Evolutionary conservation across 2,797 vertebrate genomes (phyloP).

Genomic region (Hemibagrus guttatus): DNA sequence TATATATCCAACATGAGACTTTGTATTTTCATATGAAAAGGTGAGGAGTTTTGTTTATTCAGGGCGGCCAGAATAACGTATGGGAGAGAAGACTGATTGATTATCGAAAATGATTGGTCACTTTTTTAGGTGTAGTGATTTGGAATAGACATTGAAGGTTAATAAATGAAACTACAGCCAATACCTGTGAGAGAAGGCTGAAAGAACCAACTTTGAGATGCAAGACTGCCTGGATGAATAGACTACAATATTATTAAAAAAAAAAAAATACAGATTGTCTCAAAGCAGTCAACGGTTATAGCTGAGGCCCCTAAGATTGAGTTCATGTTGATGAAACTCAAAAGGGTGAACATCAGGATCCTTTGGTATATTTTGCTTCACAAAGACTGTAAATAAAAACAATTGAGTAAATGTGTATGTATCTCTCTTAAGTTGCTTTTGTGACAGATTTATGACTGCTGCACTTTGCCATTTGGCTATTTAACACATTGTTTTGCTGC

Average conservation of each 20-base stretch:
- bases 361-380: background rate
- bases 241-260: background rate
- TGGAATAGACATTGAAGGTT: background rate
- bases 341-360: background rate
- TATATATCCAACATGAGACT: constrained; percentile 13
- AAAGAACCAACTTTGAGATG: background rate
- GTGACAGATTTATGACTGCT: constrained; percentile 24
- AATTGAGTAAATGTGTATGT: background rate
- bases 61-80: background rate
- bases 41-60: constrained; percentile 36
- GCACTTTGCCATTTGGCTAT: background rate
- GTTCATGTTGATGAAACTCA: background rate
- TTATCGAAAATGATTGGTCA: constrained; percentile 23
- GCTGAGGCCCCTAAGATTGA: background rate
- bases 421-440: constrained; percentile 29
- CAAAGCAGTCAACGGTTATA: background rate
- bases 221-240: background rate
- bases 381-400: background rate
- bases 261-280: background rate
- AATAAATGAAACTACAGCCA: constrained; percentile 3
- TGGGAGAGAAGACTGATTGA: background rate
- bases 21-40: constrained; percentile 31
- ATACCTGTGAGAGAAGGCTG: constrained; percentile 1
- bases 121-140: background rate
- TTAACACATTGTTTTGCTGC: constrained; percentile 6